These are phyloP conservation scores for Hexactinellida sp. DNA, from an alignment of 37 sponge, comb jelly and placozoan species.

Conservation along the genomic window DNA sequence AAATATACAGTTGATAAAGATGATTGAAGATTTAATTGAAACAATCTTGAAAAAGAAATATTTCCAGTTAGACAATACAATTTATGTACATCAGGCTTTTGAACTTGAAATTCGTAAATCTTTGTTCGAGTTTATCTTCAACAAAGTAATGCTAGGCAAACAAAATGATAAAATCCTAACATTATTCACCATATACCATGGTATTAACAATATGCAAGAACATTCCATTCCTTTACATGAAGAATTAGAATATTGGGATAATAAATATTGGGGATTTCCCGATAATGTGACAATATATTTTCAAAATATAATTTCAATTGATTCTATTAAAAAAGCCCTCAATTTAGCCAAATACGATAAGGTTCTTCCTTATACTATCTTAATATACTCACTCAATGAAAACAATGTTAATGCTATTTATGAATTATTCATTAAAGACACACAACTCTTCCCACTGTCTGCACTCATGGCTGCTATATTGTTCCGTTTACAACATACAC, in stretches of 20 bases:
- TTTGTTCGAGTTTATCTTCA: neutral
- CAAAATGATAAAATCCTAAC: neutral
- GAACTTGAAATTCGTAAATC: neutral
- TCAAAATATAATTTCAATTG: neutral
- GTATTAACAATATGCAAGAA: neutral
- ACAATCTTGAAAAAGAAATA: neutral
- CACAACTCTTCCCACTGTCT: neutral
- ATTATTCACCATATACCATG: neutral
- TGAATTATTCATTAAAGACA: neutral
- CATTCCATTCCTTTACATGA: neutral
- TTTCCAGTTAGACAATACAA: neutral
- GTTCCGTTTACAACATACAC: neutral
- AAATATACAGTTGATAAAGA: neutral
- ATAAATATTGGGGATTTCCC: constrained; percentile 4
- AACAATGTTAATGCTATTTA: neutral
- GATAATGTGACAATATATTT: neutral
- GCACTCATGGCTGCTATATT: neutral
- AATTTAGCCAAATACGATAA: neutral
- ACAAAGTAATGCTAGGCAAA: neutral
- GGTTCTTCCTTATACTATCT: neutral
- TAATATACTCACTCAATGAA: neutral
- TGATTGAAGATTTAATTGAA: neutral
- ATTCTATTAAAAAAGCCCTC: neutral
- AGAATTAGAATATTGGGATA: neutral
- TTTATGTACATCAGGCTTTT: neutral